phyloP scores from a whole-genome alignment of 2,888 invertebrate genomes.

The Ormyrus labotus region DNA sequence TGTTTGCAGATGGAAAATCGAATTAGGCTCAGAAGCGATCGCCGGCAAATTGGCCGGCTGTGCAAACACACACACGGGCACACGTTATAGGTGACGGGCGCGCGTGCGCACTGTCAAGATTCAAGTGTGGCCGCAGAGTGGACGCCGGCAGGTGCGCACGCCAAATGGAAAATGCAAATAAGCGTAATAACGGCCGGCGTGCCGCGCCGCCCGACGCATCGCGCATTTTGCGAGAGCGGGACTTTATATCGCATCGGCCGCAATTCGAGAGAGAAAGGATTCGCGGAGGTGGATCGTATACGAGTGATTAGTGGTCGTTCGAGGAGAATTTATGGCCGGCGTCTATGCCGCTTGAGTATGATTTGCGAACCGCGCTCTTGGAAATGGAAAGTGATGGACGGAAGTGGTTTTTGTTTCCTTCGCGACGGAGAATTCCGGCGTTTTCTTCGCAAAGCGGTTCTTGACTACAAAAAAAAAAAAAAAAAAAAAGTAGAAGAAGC shows the following conservation, averaged over 20 bases:
- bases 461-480: too few relatives aligned
- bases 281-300: too few relatives aligned
- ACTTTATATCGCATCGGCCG: not conserved
- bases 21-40: not conserved
- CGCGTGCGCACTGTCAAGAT: not conserved
- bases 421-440: not conserved
- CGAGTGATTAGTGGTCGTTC: too few relatives aligned
- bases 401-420: not conserved
- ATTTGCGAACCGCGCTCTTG: too few relatives aligned
- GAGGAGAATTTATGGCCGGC: too few relatives aligned
- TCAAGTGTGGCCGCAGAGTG: not conserved
- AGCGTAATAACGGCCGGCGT: conserved; percentile 3
- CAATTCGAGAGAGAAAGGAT: too few relatives aligned
- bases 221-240: not conserved
- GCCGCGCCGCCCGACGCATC: not conserved
- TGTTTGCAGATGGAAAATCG: not conserved
- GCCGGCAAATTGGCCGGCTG: conserved; percentile 15
- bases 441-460: not conserved
- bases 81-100: not conserved
- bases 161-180: conserved; percentile 65
- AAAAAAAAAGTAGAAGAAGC: too few relatives aligned
- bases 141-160: conserved; percentile 63
- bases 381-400: too few relatives aligned
- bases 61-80: not conserved
- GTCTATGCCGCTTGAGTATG: too few relatives aligned